A percentile compares a stretch with the other conserved stretches of the same genome.
Evolutionary conservation across 1,140 invertebrate genomes (phyloP).

Genomic region (Armadillidium nasatum): DNA sequence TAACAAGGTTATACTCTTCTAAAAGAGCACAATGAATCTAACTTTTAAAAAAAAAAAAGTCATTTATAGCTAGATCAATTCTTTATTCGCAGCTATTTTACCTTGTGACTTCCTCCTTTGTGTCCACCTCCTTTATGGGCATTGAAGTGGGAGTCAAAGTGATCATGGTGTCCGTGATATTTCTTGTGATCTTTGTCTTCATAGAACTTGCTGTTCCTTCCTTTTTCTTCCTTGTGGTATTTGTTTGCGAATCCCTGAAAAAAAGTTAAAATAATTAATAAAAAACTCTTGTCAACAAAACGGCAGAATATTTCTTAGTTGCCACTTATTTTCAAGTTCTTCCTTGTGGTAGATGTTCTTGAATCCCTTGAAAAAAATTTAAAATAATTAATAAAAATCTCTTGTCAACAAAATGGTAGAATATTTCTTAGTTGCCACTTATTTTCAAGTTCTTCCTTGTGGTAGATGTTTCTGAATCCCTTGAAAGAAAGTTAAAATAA

Average conservation of each 20-base stretch:
- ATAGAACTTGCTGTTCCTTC: constrained; percentile 30
- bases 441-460: background rate
- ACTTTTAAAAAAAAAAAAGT: too few species aligned
- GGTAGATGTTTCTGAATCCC: background rate
- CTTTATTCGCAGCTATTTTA: background rate
- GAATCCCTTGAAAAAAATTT: constrained; percentile 40
- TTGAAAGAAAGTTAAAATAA: background rate
- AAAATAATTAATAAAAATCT: too few species aligned
- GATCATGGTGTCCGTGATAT: constrained; percentile 30
- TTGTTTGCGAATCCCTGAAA: constrained; percentile 46
- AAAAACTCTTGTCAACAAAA: constrained; percentile 33
- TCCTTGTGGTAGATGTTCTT: constrained; percentile 47
- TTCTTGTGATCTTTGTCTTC: constrained; percentile 34
- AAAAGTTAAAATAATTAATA: too few species aligned
- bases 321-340: constrained; percentile 44
- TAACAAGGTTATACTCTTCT: too few species aligned
- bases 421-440: too few species aligned
- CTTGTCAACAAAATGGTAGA: too few species aligned
- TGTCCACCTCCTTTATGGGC: constrained; percentile 29
- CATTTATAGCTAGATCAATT: too few species aligned
- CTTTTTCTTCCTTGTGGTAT: constrained; percentile 47
- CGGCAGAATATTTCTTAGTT: constrained; percentile 46
- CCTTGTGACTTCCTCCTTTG: constrained; percentile 27
- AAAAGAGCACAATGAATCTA: too few species aligned
- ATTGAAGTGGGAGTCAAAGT: constrained; percentile 30